Evolutionary conservation across 2,113 vertebrate species (phyloP), one percentile per base, ranked within the genome.

Genomic region (Pedionomus torquatus): DNA sequence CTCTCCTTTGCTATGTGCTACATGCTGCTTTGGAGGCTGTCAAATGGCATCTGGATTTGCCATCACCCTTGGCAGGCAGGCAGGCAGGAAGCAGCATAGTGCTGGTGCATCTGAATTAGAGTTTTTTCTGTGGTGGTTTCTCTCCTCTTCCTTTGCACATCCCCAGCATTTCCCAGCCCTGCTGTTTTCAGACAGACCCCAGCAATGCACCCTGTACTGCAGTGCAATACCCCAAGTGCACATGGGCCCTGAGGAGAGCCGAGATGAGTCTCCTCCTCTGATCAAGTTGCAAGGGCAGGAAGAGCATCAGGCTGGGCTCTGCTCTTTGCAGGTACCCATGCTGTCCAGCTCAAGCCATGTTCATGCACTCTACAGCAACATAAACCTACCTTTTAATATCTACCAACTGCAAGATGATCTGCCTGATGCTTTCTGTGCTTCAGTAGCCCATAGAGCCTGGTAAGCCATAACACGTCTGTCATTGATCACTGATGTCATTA

Each of bases 401-500:
- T 55, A 8, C 24, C 37, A 9, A 21, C 16, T 43, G 16, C 30
- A 75, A 44, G 13, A 46, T 44, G 15, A 23, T 79, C 70, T 93
- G 28, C 70, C 17, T 57, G 44, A 15, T 70, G 31, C 17, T 39
- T 4, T 48, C 28, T 13, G 16, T 41, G 41, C 26, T 74, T 30
- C 0, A 1, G 30, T n/a, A 83, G 18, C 35, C 43, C 0, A 0
- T 3, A 52, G 31, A 69, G 28, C 64, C 44, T 46, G 26, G 21
- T 4, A 81, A 10, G 23, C 19, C 1, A 0, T 35, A 24, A 46
- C 16, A 37, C 0, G 0, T 1, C 7, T 1, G 9, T 58, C 49
- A 44, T 4, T 7, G 15, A 51, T 58, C 37, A 7, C n/a, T n/a
- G n/a, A n/a, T n/a, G n/a, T n/a, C n/a, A n/a, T n/a, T n/a, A n/a